Evolutionary conservation across 2,113 vertebrate species (phyloP).

Genomic region (Odobenus rosmarus): DNA sequence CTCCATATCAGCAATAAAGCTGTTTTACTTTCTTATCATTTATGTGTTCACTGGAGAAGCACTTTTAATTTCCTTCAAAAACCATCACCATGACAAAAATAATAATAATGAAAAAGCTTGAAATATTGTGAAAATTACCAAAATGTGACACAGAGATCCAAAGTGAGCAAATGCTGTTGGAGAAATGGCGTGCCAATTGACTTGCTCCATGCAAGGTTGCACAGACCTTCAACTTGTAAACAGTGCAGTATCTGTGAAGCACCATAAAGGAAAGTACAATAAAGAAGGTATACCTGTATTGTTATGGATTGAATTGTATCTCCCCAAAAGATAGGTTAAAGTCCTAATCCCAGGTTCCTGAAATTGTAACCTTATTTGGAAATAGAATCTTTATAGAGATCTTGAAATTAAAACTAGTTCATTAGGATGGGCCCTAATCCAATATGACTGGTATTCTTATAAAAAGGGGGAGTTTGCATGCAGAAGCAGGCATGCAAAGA

Average conservation of each 20-base stretch:
- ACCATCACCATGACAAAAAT: neutral
- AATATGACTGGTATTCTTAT: neutral
- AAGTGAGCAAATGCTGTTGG: neutral
- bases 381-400: neutral
- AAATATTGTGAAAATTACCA: neutral
- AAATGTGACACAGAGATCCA: neutral
- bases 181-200: neutral
- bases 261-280: neutral
- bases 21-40: neutral
- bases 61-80: neutral
- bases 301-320: neutral
- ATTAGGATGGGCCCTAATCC: neutral
- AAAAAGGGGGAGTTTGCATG: neutral
- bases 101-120: neutral
- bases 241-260: neutral
- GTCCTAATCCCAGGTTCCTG: neutral
- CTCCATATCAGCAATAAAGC: neutral
- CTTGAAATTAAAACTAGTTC: neutral
- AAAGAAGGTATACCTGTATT: neutral
- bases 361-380: neutral
- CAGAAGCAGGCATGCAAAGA: neutral
- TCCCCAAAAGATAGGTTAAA: neutral
- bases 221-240: neutral
- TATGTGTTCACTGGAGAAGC: neutral
- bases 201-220: neutral